Conservation (phyloP, 2,888 invertebrate species). For the Scaptomyza tumidula region DNA sequence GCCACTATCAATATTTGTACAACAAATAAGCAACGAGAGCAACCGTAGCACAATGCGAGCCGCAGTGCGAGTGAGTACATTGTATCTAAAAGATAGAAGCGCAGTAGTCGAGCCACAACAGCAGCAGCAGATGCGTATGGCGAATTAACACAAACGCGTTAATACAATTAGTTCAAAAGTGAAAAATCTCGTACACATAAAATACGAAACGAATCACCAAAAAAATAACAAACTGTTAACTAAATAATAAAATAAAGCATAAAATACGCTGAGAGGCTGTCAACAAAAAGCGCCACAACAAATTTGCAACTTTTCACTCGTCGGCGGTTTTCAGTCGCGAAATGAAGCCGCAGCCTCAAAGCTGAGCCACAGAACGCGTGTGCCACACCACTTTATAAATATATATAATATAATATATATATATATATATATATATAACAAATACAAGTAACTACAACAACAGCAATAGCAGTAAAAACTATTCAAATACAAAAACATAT, state of each 20-base stretch:
- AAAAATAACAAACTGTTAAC: constrained; percentile 42
- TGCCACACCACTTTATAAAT: constrained; percentile 13
- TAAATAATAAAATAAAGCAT: constrained; percentile 41
- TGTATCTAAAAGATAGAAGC: constrained; percentile 56
- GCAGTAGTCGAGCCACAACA: constrained; percentile 19
- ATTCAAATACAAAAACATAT: constrained; percentile 19
- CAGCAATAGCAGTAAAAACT: background rate
- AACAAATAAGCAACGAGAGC: constrained; percentile 66
- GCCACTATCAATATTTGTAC: constrained; percentile 70
- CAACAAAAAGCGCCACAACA: constrained; percentile 68
- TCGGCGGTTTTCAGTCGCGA: constrained; percentile 73
- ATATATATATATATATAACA: background rate
- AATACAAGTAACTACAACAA: constrained; percentile 1
- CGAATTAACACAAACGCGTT: constrained; percentile 75
- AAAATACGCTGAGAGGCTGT: constrained; percentile 43
- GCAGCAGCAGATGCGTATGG: constrained; percentile 62
- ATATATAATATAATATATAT: too few species aligned
- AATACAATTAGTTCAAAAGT: constrained; percentile 77
- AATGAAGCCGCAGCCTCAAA: constrained; percentile 73
- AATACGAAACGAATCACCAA: constrained; percentile 43
- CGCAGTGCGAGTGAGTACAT: constrained; percentile 25
- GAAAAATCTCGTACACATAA: constrained; percentile 55
- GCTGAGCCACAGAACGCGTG: constrained; percentile 59
- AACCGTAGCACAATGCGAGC: constrained; percentile 16
- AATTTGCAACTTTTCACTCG: constrained; percentile 74